phyloP scores from a whole-genome alignment of 92 coral and sea anemone species.

The Paragorgia papillata region DNA sequence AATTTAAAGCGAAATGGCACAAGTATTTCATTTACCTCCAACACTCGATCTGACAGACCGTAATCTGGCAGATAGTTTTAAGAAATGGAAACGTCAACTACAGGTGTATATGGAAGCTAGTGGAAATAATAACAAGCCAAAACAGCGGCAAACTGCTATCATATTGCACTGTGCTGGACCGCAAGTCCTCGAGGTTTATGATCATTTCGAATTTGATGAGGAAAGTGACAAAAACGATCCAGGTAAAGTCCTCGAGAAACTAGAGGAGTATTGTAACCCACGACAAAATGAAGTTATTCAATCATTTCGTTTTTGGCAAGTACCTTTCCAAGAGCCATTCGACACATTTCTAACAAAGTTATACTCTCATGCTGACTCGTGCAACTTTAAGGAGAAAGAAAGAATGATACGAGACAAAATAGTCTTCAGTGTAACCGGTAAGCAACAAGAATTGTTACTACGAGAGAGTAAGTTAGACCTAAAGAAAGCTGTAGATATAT shows the following conservation, averaged over 20 bases:
- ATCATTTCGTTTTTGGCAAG: too few relatives aligned
- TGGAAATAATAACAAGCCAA: too few relatives aligned
- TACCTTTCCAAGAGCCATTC: constrained; percentile 52
- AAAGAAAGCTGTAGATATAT: constrained; percentile 30
- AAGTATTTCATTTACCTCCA: too few relatives aligned
- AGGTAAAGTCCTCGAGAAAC: constrained; percentile 33
- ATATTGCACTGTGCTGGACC: constrained; percentile 62
- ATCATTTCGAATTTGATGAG: too few relatives aligned
- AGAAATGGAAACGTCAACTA: too few relatives aligned
- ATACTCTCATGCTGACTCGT: too few relatives aligned
- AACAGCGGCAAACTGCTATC: too few relatives aligned
- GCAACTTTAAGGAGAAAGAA: constrained; percentile 60
- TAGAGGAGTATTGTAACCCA: constrained; percentile 60
- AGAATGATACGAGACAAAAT: constrained; percentile 64
- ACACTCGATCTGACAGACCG: too few relatives aligned
- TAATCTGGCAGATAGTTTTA: too few relatives aligned
- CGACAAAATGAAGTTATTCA: constrained; percentile 61
- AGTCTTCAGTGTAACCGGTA: constrained; percentile 52
- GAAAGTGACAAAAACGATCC: constrained; percentile 54
- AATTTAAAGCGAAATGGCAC: too few relatives aligned
- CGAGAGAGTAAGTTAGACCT: constrained; percentile 37
- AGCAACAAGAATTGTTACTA: constrained; percentile 54
- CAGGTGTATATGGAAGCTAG: too few relatives aligned
- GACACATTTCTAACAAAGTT: constrained; percentile 54
- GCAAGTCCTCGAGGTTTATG: constrained; percentile 61